A percentile compares a stretch with the other conserved stretches of the same genome.
These are phyloP conservation scores for Cephus pulcher DNA, from an alignment of 2,888 invertebrate species.

Conservation along the genomic window DNA sequence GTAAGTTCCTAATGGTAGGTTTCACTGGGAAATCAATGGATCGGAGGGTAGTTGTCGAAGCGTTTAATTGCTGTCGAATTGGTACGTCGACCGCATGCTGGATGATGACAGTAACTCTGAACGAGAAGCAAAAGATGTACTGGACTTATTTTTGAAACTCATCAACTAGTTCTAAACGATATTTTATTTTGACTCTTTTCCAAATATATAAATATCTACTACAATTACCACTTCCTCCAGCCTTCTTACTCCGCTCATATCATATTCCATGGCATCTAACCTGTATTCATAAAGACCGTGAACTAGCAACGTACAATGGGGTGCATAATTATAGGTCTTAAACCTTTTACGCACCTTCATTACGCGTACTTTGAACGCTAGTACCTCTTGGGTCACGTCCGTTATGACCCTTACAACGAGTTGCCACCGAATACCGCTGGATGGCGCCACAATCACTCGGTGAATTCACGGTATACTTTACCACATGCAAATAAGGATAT, in stretches of 20 bases:
- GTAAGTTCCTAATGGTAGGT: background rate
- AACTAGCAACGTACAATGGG: conserved; percentile 34
- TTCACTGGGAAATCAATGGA: background rate
- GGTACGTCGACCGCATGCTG: background rate
- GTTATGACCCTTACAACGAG: background rate
- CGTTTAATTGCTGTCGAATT: background rate
- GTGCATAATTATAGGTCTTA: conserved; percentile 40
- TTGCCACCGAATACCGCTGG: background rate
- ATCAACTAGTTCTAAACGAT: background rate
- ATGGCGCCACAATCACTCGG: background rate
- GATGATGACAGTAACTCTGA: background rate
- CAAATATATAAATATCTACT: background rate
- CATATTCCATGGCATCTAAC: background rate
- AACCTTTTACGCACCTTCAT: conserved; percentile 44
- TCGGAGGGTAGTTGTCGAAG: background rate
- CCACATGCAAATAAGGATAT: background rate
- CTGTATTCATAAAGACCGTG: conserved; percentile 3
- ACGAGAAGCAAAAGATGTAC: background rate
- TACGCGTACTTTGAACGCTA: conserved; percentile 40
- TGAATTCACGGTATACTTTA: background rate
- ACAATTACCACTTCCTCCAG: background rate
- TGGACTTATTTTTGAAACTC: background rate
- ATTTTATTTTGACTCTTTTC: background rate
- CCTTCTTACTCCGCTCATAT: background rate
- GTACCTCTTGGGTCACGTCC: conserved; percentile 21